Evolutionary conservation across 1,140 invertebrate species (phyloP).

Genomic region (Tetranychus cinnabarinus): DNA sequence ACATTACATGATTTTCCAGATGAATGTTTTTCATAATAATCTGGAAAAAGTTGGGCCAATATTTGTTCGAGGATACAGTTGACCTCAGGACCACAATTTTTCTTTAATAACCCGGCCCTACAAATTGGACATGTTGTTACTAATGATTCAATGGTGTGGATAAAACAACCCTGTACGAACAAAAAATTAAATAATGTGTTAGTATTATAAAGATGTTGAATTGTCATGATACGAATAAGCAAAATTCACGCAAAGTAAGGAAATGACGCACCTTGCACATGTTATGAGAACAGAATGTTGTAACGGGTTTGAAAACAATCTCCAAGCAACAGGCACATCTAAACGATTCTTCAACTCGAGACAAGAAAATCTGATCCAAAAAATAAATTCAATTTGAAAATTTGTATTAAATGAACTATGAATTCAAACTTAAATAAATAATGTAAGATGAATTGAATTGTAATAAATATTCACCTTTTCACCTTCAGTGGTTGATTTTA

Average conservation of each 20-base stretch:
- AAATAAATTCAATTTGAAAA: slow-evolving; percentile 8
- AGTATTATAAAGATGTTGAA: no score
- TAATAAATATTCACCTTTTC: slow-evolving; percentile 28
- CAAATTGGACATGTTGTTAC: background rate
- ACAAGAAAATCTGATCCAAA: slow-evolving; percentile 32
- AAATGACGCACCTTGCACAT: slow-evolving; percentile 36
- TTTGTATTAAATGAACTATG: slow-evolving; percentile 38
- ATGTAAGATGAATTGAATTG: no score
- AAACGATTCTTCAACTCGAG: slow-evolving; percentile 38
- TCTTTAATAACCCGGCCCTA: background rate
- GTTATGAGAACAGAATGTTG: slow-evolving; percentile 47
- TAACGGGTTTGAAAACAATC: slow-evolving; percentile 41
- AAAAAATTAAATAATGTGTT: no score
- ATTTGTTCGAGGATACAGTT: no score
- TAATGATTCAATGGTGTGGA: background rate
- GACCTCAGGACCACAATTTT: background rate
- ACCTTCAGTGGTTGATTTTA: slow-evolving; percentile 17
- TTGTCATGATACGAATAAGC: background rate
- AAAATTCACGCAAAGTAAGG: background rate
- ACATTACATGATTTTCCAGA: no score
- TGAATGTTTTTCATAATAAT: no score
- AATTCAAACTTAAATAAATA: slow-evolving; percentile 47
- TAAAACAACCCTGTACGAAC: background rate
- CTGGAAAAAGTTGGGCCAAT: no score
- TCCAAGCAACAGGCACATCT: slow-evolving; percentile 58